Percentiles rank a stretch among this genome's conserved stretches.
phyloP scores from a whole-genome alignment of 2,888 invertebrate genomes.

The Calephelis perditalis region DNA sequence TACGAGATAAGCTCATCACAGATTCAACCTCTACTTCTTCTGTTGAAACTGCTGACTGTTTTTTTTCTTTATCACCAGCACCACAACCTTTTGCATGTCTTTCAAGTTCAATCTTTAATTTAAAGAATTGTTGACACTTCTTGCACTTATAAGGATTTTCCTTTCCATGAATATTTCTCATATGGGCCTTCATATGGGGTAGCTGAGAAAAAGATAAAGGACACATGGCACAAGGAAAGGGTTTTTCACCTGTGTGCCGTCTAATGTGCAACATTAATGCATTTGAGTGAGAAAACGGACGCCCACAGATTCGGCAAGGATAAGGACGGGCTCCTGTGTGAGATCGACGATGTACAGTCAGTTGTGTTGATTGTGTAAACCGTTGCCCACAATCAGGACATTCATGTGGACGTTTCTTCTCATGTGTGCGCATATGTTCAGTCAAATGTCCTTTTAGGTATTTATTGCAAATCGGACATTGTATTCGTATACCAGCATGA shows the following conservation, averaged over 20 bases:
- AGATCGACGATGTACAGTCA: constrained; percentile 90
- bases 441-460: constrained; percentile 88
- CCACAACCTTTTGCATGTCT: constrained; percentile 78
- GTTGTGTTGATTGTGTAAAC: constrained; percentile 90
- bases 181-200: constrained; percentile 92
- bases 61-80: constrained; percentile 43
- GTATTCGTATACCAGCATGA: constrained; percentile 86
- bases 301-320: constrained; percentile 87
- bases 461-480: constrained; percentile 89
- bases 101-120: constrained; percentile 85
- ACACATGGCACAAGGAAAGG: constrained; percentile 85
- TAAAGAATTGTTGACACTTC: constrained; percentile 85
- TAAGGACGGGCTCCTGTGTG: constrained; percentile 92
- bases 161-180: constrained; percentile 90
- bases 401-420: constrained; percentile 85
- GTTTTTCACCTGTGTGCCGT: constrained; percentile 91
- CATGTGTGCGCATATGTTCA: constrained; percentile 90
- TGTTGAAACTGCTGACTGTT: constrained; percentile 42
- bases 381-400: constrained; percentile 88
- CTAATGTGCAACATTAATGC: constrained; percentile 90
- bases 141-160: constrained; percentile 87
- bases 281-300: constrained; percentile 90
- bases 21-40: constrained; percentile 63
- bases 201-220: constrained; percentile 87
- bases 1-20: constrained; percentile 83